A percentile compares a stretch with the other conserved stretches of the same genome.
These are phyloP conservation scores for Drosophila varians DNA, from an alignment of 1,140 invertebrate species.

Conservation along the genomic window DNA sequence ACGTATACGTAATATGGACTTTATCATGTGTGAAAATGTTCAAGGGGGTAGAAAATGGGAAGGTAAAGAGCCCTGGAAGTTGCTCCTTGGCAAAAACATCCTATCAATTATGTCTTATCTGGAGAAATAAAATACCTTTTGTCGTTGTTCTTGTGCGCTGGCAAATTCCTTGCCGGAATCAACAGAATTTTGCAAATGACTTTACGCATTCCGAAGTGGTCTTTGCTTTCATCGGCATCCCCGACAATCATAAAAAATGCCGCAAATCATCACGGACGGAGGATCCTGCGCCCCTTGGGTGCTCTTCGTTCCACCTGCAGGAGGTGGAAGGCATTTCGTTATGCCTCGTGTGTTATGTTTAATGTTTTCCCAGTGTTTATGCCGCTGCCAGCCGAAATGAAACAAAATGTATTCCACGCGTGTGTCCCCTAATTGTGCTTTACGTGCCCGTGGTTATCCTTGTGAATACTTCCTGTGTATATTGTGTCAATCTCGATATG, in stretches of 20 bases:
- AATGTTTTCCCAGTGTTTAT: slow-evolving; percentile 42
- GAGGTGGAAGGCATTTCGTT: slow-evolving; percentile 25
- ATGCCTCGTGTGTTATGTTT: slow-evolving; percentile 25
- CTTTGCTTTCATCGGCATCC: slow-evolving; percentile 14
- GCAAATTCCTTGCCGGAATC: slow-evolving; percentile 18
- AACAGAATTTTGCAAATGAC: slow-evolving; percentile 27
- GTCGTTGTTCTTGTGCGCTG: slow-evolving; percentile 9
- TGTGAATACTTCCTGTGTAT: not conserved
- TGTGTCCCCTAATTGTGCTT: slow-evolving; percentile 52
- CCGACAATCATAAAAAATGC: slow-evolving; percentile 54
- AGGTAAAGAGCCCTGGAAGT: slow-evolving; percentile 10
- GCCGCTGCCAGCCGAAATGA: slow-evolving; percentile 13
- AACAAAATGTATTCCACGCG: slow-evolving; percentile 16
- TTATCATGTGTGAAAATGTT: slow-evolving; percentile 37
- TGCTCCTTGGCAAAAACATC: slow-evolving; percentile 11
- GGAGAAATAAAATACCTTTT: slow-evolving; percentile 6
- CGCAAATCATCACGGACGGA: slow-evolving; percentile 30
- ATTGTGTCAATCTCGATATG: not conserved
- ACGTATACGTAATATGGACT: slow-evolving; percentile 60
- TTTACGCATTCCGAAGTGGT: slow-evolving; percentile 23
- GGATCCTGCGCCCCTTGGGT: slow-evolving; percentile 1
- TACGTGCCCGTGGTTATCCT: slow-evolving; percentile 29
- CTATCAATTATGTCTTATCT: slow-evolving; percentile 41
- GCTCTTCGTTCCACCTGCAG: not conserved
- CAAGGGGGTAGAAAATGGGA: not conserved